Percentiles rank a stretch among this genome's conserved stretches.
These are phyloP conservation scores for Sebastiscus tertius DNA, from an alignment of 2,797 vertebrate genomes.

Conservation along the genomic window DNA sequence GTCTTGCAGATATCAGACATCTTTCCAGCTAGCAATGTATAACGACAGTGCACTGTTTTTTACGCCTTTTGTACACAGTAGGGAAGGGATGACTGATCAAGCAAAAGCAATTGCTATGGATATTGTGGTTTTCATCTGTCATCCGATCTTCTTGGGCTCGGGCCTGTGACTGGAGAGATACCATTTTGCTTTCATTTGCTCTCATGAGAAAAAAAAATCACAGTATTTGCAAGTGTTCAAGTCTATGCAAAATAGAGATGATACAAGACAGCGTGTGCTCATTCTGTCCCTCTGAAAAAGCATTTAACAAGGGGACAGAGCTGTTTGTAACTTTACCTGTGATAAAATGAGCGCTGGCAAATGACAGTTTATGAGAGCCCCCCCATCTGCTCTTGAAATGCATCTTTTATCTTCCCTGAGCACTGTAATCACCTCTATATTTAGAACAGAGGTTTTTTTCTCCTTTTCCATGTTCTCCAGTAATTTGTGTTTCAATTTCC, in stretches of 20 bases:
- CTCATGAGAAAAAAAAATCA: background rate
- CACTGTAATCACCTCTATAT: constrained; percentile 42
- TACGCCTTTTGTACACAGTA: background rate
- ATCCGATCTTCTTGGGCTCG: constrained; percentile 8
- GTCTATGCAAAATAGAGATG: constrained; percentile 21
- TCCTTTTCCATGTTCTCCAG: background rate
- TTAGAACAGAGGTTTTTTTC: constrained; percentile 8
- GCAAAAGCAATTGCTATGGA: constrained; percentile 2
- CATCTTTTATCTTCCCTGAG: constrained; percentile 35
- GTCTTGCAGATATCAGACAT: background rate
- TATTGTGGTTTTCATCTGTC: constrained; percentile 32
- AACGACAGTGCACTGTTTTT: background rate
- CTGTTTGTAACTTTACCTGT: constrained; percentile 32
- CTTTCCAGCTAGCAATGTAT: background rate
- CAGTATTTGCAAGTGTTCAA: constrained; percentile 3
- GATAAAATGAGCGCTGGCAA: constrained; percentile 32
- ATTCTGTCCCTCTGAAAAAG: constrained; percentile 49
- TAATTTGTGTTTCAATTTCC: background rate
- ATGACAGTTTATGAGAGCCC: constrained; percentile 43
- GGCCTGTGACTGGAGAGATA: constrained; percentile 21
- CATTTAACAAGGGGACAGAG: constrained; percentile 37
- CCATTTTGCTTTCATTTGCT: constrained; percentile 16
- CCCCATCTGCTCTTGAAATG: constrained; percentile 18
- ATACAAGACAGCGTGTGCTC: constrained; percentile 40
- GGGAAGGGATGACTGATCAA: constrained; percentile 12